Conservation (phyloP, 1,140 invertebrate species). For the Sarcophaga peregrina region DNA sequence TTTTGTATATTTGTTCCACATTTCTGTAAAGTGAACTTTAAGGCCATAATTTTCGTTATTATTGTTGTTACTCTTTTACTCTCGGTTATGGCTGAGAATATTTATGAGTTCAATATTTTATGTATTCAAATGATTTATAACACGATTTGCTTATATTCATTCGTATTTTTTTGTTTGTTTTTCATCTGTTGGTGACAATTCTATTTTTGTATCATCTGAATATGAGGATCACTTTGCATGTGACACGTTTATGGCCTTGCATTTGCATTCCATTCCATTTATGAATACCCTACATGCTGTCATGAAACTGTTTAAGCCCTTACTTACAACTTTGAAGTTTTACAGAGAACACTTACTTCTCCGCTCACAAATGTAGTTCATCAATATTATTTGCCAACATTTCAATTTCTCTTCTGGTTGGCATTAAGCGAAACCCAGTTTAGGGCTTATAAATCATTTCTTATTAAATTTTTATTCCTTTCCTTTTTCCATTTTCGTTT, state of each 20-base stretch:
- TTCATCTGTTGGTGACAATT: slow-evolving; percentile 8
- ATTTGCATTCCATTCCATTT: slow-evolving; percentile 13
- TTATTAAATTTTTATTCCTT: not conserved
- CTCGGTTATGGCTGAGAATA: too few relatives aligned
- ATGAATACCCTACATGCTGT: not conserved
- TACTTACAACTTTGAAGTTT: not conserved
- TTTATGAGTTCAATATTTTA: slow-evolving; percentile 4
- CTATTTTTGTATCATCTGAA: slow-evolving; percentile 4
- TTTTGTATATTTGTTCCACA: not conserved
- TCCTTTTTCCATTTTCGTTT: too few relatives aligned
- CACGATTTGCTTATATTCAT: slow-evolving; percentile 10
- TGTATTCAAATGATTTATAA: slow-evolving; percentile 20
- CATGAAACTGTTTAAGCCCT: not conserved
- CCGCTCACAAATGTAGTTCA: too few relatives aligned
- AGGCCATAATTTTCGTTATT: not conserved
- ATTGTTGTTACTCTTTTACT: not conserved
- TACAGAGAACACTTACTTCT: too few relatives aligned
- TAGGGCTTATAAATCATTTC: not conserved
- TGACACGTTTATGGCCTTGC: slow-evolving; percentile 40
- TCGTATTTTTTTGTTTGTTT: too few relatives aligned
- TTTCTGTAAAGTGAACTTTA: not conserved
- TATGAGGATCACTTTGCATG: not conserved
- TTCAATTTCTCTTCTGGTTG: too few relatives aligned
- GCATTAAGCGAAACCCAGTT: not conserved
- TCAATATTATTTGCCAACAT: too few relatives aligned